phyloP scores from a whole-genome alignment of 2,113 vertebrate genomes.

The Rhineura floridana region DNA sequence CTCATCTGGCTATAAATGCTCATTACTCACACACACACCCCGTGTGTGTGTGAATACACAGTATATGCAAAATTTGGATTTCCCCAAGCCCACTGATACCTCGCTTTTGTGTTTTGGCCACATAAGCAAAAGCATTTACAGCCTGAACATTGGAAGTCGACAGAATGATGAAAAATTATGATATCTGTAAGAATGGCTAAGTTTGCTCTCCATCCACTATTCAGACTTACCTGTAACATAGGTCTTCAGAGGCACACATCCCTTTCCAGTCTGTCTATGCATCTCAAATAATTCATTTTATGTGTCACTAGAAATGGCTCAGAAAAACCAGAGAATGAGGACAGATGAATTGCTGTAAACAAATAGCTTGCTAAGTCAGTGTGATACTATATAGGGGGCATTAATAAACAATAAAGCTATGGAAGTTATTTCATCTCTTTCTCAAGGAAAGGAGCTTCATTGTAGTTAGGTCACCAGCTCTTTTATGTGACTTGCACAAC shows the following conservation, averaged over 20 bases:
- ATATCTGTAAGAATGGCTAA: background rate
- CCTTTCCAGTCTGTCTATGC: background rate
- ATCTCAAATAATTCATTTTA: background rate
- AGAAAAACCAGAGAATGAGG: background rate
- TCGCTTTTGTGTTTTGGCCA: no score
- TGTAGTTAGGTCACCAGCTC: background rate
- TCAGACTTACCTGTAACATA: background rate
- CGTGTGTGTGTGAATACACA: no score
- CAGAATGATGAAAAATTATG: background rate
- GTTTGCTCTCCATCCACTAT: background rate
- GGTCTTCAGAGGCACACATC: background rate
- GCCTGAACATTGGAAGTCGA: background rate
- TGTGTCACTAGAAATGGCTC: background rate
- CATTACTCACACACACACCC: no score
- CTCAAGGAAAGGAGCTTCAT: background rate
- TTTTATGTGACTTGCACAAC: constrained; percentile 8
- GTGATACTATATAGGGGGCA: background rate
- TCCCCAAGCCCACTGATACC: no score
- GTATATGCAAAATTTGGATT: no score
- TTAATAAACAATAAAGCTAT: background rate
- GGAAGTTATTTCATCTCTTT: background rate
- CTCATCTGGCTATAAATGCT: no score
- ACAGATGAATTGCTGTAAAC: background rate
- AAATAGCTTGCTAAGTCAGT: no score
- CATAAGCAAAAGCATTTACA: no score